These are phyloP conservation scores for Harlomillsia oculata DNA, from an alignment of 1,140 invertebrate genomes.

Conservation along the genomic window DNA sequence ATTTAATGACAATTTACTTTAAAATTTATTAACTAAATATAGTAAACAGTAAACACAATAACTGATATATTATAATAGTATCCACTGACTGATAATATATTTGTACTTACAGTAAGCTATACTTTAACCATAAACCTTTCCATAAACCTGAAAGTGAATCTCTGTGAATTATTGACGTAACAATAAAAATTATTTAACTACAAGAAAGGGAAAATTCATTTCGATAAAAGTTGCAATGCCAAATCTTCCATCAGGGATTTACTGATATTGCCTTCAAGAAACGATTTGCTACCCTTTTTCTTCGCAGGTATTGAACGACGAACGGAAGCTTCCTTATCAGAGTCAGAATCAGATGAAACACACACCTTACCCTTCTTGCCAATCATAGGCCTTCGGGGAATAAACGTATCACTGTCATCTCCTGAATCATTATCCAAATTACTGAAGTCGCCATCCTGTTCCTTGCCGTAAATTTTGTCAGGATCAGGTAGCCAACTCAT, in stretches of 20 bases:
- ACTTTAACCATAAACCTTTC: too few species aligned
- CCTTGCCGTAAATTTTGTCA: constrained; percentile 57
- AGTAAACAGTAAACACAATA: too few species aligned
- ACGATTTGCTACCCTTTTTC: neutral
- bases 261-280: constrained; percentile 1
- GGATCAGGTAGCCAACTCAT: constrained; percentile 74
- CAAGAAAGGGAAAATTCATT: too few species aligned
- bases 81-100: too few species aligned
- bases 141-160: too few species aligned
- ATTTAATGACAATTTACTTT: too few species aligned
- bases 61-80: too few species aligned
- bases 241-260: constrained; percentile 26
- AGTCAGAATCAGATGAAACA: constrained; percentile 2
- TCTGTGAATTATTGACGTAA: too few species aligned
- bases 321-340: neutral
- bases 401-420: constrained; percentile 12
- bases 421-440: constrained; percentile 25
- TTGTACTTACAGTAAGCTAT: too few species aligned
- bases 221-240: constrained; percentile 23
- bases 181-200: too few species aligned
- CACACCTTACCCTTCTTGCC: neutral
- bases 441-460: constrained; percentile 37
- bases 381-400: constrained; percentile 4
- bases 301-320: too few species aligned
- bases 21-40: too few species aligned